Percentiles rank a stretch among this genome's conserved stretches.
phyloP scores from a whole-genome alignment of 2,797 vertebrate genomes.

The Lutjanus campechanus region DNA sequence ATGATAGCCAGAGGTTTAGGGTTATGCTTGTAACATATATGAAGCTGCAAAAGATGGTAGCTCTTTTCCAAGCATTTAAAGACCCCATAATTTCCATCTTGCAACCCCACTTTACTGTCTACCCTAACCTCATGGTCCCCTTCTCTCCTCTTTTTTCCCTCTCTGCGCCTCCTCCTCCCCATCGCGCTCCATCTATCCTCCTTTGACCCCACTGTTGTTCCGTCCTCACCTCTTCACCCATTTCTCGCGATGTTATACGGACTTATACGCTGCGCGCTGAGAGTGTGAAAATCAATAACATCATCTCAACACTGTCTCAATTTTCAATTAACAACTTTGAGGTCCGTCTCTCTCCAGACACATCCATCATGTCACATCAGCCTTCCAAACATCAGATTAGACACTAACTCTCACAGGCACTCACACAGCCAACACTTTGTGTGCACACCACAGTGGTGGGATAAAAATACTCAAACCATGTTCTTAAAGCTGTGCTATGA shows the following conservation, averaged over 20 bases:
- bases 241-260: conserved; percentile 22
- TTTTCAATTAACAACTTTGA: conserved; percentile 85
- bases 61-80: conserved; percentile 48
- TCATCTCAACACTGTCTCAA: conserved; percentile 85
- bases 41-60: neutral
- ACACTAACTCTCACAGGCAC: conserved; percentile 29
- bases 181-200: conserved; percentile 37
- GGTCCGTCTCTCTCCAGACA: conserved; percentile 70
- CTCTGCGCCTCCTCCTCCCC: conserved; percentile 11
- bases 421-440: neutral
- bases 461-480: neutral
- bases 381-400: conserved; percentile 43
- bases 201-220: conserved; percentile 56
- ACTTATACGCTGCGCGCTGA: conserved; percentile 32
- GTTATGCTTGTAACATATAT: conserved; percentile 37
- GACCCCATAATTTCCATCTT: conserved; percentile 58
- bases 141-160: conserved; percentile 5
- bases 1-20: conserved; percentile 46
- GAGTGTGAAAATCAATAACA: conserved; percentile 85
- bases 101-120: conserved; percentile 46
- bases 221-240: conserved; percentile 54
- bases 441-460: neutral
- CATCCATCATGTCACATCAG: conserved; percentile 76
- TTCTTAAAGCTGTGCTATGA: conserved; percentile 7
- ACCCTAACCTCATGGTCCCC: conserved; percentile 28